Conservation (phyloP, 2,888 invertebrate genomes). For the Dolichopus griseipennis region DNA sequence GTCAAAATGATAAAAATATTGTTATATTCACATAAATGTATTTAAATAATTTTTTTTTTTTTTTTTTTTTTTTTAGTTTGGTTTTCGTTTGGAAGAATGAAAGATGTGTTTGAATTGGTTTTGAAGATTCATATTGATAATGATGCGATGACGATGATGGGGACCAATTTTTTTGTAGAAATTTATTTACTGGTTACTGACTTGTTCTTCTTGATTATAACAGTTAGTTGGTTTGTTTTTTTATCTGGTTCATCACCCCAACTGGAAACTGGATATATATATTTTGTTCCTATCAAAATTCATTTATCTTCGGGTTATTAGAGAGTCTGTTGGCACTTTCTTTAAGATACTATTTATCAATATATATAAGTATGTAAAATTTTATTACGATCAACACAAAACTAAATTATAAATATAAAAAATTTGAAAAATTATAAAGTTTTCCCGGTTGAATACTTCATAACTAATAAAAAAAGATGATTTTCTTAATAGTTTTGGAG, state of each 20-base stretch:
- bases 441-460: too few species aligned
- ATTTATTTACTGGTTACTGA: constrained; percentile 1
- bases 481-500: background rate
- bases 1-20: constrained; percentile 5
- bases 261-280: background rate
- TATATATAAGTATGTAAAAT: background rate
- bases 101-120: too few species aligned
- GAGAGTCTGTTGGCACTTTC: too few species aligned
- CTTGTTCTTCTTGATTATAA: background rate
- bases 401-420: background rate
- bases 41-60: too few species aligned
- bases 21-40: too few species aligned
- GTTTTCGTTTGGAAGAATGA: too few species aligned
- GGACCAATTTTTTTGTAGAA: background rate
- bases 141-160: background rate
- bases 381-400: background rate
- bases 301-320: background rate
- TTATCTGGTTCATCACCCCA: background rate
- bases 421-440: background rate
- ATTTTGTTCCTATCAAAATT: background rate
- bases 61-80: too few species aligned
- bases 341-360: too few species aligned
- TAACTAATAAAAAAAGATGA: background rate
- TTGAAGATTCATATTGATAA: too few species aligned
- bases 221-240: background rate